Evolutionary conservation across 2,113 vertebrate species (phyloP), one percentile per base, ranked within the genome.

Genomic region (Pleuronectes platessa): DNA sequence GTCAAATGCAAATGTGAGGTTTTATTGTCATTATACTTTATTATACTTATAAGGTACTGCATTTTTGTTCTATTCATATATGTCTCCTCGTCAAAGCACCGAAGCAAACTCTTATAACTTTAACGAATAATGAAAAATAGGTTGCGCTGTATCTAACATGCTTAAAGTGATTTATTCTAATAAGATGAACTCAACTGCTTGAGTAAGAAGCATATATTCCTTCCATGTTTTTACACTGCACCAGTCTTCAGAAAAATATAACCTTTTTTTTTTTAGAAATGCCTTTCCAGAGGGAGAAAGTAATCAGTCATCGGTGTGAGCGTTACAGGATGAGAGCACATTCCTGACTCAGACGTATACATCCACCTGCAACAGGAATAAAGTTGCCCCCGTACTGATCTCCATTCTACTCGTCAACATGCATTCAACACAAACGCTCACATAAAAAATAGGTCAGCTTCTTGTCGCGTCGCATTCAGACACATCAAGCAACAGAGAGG

Each of bases 1-100:
- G 88, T 87, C 85, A 82, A 81, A 85, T 79, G 85, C 72, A 78
- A 86, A 85, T 80, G 78, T 89, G 89, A 92, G 91, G 91, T 90
- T 90, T 84, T 83, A 77, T 88, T 84, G 90, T 84, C 76, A 88
- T 90, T 83, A 85, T 86, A 84, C 77, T 85, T 84, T 74, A 88
- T 90, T 83, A 85, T 86, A 84, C 77, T 85, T 77, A 83, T 61
- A 87, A 85, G 82, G 74, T 90, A 88, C 88, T 91, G 82, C 85
- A 90, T 80, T 75, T 70, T 79, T 79, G 66, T 83, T 84, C 76
- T 61, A 40, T 73, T 71, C 24, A 51, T 51, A 51, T 51, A 55
- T 14, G 74, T 63, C 73, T 40, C 61, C 59, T 51, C 42, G 47
- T 58, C 59, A 81, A 79, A 83, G 71, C 24, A 68, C 55, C 51